These are phyloP conservation scores for Idaea biselata DNA, from an alignment of 2,888 invertebrate species.

Conservation along the genomic window DNA sequence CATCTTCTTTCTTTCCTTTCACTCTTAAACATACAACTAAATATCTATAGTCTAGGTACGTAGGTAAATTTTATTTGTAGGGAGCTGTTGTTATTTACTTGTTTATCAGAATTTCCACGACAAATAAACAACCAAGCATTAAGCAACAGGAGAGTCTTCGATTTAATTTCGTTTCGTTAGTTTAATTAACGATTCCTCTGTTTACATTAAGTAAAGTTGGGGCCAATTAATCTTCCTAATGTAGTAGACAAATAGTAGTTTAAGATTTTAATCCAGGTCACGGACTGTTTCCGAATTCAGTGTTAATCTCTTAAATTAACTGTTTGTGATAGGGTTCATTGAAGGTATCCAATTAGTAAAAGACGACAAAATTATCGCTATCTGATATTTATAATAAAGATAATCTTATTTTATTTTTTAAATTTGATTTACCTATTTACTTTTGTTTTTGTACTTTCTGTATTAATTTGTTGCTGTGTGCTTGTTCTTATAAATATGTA, in stretches of 20 bases:
- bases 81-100: neutral
- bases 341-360: neutral
- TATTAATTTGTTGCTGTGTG: too few species aligned
- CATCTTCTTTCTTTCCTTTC: too few species aligned
- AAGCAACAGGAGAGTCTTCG: neutral
- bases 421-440: too few species aligned
- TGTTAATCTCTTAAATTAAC: neutral
- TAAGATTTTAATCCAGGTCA: neutral
- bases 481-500: too few species aligned
- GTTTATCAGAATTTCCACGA: neutral
- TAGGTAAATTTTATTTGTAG: neutral
- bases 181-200: neutral
- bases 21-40: too few species aligned
- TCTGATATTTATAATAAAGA: too few species aligned
- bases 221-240: neutral
- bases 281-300: neutral
- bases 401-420: too few species aligned
- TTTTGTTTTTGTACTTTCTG: too few species aligned
- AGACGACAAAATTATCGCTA: neutral
- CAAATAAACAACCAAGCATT: neutral
- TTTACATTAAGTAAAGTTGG: neutral
- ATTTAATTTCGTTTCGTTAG: neutral
- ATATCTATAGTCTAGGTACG: too few species aligned
- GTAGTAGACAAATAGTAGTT: conserved; percentile 1
- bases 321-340: neutral